These are phyloP conservation scores for Latheticus oryzae DNA, from an alignment of 2,888 invertebrate species.

Conservation along the genomic window DNA sequence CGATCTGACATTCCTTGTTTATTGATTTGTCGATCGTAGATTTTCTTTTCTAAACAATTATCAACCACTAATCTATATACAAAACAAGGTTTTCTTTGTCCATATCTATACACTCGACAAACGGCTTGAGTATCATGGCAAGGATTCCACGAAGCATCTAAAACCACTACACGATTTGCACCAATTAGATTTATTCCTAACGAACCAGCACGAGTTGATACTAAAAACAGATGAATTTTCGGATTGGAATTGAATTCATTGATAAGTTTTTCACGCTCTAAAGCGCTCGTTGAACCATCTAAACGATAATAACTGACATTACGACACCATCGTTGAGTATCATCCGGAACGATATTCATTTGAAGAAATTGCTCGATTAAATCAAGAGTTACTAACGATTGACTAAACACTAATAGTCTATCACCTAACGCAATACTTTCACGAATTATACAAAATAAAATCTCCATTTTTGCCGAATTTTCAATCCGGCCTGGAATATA, in stretches of 20 bases:
- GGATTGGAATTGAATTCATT: conserved; percentile 95
- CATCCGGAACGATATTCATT: conserved; percentile 76
- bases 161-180: conserved; percentile 96
- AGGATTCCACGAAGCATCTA: conserved; percentile 99
- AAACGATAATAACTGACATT: conserved; percentile 93
- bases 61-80: conserved; percentile 98
- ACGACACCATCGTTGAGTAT: conserved; percentile 82
- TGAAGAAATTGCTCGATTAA: conserved; percentile 94
- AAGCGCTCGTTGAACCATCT: conserved; percentile 94
- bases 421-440: conserved; percentile 90
- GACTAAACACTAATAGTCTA: conserved; percentile 93
- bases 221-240: conserved; percentile 89
- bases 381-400: conserved; percentile 94
- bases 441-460: conserved; percentile 91
- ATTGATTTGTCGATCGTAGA: conserved; percentile 97
- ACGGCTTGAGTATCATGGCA: conserved; percentile 99
- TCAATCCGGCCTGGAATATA: conserved; percentile 91
- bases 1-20: conserved; percentile 98
- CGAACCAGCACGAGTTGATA: conserved; percentile 96
- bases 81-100: conserved; percentile 93
- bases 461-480: conserved; percentile 94
- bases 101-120: conserved; percentile 94
- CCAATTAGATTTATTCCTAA: conserved; percentile 97
- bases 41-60: conserved; percentile 96
- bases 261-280: conserved; percentile 95